Percentiles rank a stretch among this genome's conserved stretches.
Conservation (phyloP, 2,113 vertebrate genomes). For the Rhodinocichla rosea region DNA sequence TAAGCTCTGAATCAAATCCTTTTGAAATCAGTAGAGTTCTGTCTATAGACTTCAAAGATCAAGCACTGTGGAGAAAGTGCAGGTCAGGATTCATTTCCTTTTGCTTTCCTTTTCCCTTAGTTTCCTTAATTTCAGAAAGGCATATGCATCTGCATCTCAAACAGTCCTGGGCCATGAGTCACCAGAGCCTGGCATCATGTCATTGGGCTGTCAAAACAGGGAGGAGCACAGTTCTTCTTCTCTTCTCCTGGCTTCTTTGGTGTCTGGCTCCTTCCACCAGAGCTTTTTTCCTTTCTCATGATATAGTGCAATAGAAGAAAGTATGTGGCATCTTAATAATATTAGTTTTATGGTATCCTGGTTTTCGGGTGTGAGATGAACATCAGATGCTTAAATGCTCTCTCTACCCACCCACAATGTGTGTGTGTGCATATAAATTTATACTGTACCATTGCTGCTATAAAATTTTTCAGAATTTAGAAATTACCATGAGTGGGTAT, state of each 20-base stretch:
- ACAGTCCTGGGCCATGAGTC: not conserved
- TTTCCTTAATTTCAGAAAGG: not conserved
- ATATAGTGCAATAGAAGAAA: not conserved
- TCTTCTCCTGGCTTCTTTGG: not conserved
- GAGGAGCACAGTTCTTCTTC: not conserved
- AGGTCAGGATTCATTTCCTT: not conserved
- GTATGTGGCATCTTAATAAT: not conserved
- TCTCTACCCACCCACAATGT: not conserved
- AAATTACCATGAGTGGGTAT: not conserved
- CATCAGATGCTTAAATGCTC: not conserved
- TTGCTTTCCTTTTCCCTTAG: not conserved
- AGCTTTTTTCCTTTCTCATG: not conserved
- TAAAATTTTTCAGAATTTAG: not conserved
- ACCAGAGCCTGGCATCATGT: not conserved
- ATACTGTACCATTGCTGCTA: not conserved
- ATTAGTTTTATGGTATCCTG: not conserved
- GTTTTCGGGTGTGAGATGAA: conserved; percentile 10
- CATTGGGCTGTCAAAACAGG: not conserved
- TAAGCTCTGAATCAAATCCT: not conserved
- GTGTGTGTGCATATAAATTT: not conserved
- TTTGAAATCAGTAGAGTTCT: not conserved
- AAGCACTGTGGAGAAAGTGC: not conserved
- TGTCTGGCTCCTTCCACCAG: not conserved
- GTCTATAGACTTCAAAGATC: not conserved
- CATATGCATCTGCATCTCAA: not conserved